Evolutionary conservation across 2,113 vertebrate genomes (phyloP).

Genomic region (Nicator chloris): DNA sequence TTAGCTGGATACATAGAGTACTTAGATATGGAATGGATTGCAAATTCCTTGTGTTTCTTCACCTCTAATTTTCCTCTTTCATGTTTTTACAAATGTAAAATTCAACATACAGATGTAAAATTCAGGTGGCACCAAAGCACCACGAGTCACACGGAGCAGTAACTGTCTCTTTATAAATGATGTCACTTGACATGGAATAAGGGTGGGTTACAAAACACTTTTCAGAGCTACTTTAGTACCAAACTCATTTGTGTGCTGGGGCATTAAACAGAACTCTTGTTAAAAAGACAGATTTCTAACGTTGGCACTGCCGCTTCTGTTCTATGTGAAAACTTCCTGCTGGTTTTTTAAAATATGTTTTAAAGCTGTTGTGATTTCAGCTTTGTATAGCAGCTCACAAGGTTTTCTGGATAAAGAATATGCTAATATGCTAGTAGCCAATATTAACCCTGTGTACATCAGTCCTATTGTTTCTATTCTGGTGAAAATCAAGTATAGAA

Average conservation of each 20-base stretch:
- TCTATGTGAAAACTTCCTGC: neutral
- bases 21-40: neutral
- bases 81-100: neutral
- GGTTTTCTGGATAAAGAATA: neutral
- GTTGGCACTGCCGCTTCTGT: neutral
- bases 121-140: neutral
- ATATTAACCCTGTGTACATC: neutral
- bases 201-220: neutral
- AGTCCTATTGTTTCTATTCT: neutral
- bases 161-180: neutral
- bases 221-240: neutral
- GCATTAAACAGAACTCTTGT: neutral
- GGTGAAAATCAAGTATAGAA: neutral
- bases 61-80: neutral
- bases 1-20: neutral
- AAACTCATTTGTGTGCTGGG: neutral
- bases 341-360: neutral
- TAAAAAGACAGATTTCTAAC: neutral
- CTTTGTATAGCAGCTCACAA: neutral
- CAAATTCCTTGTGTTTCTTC: neutral
- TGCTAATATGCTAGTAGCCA: neutral
- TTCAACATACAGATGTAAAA: too few species aligned
- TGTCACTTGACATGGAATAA: neutral
- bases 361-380: neutral
- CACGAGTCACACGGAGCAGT: rapidly evolving